Base-by-base conservation (phyloP, 2,888 invertebrate species). In the Pterostichus niger region DNA sequence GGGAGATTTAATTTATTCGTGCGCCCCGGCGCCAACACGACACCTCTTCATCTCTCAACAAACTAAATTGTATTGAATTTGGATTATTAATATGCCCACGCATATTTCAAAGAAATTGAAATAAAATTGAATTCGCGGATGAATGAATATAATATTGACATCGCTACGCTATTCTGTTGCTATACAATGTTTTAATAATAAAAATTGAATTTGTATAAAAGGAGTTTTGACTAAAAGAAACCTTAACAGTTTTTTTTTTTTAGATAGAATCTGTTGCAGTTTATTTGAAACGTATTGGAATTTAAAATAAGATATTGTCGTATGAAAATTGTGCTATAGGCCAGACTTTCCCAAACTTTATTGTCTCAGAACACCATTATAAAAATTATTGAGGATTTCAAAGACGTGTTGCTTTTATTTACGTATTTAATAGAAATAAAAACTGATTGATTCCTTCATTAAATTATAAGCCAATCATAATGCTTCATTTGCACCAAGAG, bases 101-200 rank as follows among this genome's bases (percentile, higher is more conserved):
- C 44, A 68, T 68, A 68, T 40, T 24, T 68, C 68, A 17, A 11
- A 13, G 15, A 13, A 13, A 68, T 68, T 68, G 68, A 68, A 44
- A 68, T 68, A 68, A 68, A 68, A 68, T 68, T 68, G 68, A 68
- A 40, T 68, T 68, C 68, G 44, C 15, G 15, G 44, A 2, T 44
- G 68, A 44, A 44, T 68, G 68, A 13, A 40, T 68, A 44, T 40
- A 44, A 68, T 68, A 44, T 68, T 68, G 68, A 68, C 44, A 68
- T 44, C 44, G 44, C 68, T 44, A 68, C 17, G 44, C 68, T 68
- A 7, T 68, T 68, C 68, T 68, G n/a, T 9, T 68, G 9, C 40
- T 10, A 15, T 40, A 68, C 68, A 68, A 68, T 68, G 44, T 11
- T 44, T 15, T 68, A 9, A 68, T 68, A 68, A 68, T 44, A 13